Evolutionary conservation across 2,888 invertebrate species (phyloP).

Genomic region (Mesodorylaimus sp.): DNA sequence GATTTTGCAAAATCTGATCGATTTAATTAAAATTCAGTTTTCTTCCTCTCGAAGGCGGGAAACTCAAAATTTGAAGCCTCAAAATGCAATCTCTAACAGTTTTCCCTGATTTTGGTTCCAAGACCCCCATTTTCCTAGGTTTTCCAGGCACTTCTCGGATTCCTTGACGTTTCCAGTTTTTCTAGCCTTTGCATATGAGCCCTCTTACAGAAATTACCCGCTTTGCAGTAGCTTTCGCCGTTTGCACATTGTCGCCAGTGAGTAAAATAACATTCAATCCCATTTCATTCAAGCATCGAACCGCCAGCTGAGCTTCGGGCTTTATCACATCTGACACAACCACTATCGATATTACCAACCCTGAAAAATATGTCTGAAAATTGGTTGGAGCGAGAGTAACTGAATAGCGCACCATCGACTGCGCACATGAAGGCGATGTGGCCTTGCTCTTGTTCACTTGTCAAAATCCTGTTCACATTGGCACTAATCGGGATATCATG

Average conservation of each 20-base stretch:
- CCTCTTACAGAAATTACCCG: slow-evolving; percentile 15
- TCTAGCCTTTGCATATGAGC: too few relatives aligned
- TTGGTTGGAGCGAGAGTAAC: too few relatives aligned
- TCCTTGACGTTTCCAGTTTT: too few relatives aligned
- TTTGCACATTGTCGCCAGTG: slow-evolving; percentile 89
- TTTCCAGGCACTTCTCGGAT: too few relatives aligned
- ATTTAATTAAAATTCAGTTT: too few relatives aligned
- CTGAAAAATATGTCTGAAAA: slow-evolving; percentile 38
- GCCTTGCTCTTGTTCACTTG: slow-evolving; percentile 63
- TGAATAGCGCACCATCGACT: slow-evolving; percentile 53
- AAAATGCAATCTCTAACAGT: too few relatives aligned
- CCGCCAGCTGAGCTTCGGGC: slow-evolving; percentile 79
- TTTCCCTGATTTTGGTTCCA: too few relatives aligned
- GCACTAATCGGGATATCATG: slow-evolving; percentile 60
- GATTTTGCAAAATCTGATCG: too few relatives aligned
- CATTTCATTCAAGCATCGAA: slow-evolving; percentile 61
- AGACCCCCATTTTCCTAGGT: too few relatives aligned
- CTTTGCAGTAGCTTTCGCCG: slow-evolving; percentile 49
- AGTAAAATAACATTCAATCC: slow-evolving; percentile 75
- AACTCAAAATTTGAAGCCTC: too few relatives aligned
- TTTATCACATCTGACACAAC: slow-evolving; percentile 89
- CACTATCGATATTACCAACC: slow-evolving; percentile 57
- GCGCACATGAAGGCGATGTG: slow-evolving; percentile 76
- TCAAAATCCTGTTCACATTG: slow-evolving; percentile 56
- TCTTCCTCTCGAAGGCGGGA: too few relatives aligned